phyloP scores from a whole-genome alignment of 2,797 vertebrate species.

The Micrastur ruficollis region DNA sequence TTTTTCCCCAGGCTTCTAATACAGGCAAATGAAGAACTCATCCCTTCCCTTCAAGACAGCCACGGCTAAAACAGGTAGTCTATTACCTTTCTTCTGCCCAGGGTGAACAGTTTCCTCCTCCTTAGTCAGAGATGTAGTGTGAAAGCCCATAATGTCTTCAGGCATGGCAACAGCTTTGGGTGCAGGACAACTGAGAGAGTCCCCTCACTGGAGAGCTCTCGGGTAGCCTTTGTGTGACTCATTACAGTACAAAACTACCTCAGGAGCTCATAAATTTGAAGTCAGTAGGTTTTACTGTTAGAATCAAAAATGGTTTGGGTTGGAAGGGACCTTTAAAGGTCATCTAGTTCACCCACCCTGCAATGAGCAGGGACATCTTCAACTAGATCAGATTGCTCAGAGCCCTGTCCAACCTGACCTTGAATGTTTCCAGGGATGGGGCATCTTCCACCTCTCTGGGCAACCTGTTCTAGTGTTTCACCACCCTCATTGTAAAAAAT shows the following conservation, averaged over 20 bases:
- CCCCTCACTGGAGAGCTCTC: not conserved
- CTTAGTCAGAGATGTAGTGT: not conserved
- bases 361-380: not conserved
- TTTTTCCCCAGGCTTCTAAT: not conserved
- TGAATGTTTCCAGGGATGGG: not conserved
- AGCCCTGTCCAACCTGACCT: not conserved
- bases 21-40: not conserved
- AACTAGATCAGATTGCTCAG: not conserved
- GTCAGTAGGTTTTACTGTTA: not conserved
- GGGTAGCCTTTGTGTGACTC: not conserved
- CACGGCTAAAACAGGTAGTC: not conserved
- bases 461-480: not conserved
- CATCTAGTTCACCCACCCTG: not conserved
- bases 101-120: not conserved
- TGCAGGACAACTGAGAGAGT: fast-evolving
- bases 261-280: not conserved
- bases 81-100: not conserved
- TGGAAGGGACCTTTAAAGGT: not conserved
- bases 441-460: not conserved
- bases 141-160: not conserved
- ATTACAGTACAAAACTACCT: not conserved
- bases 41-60: not conserved
- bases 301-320: not conserved
- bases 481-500: not conserved
- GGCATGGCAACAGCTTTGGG: not conserved